phyloP scores from a whole-genome alignment of 2,797 vertebrate species.

The Silurus aristotelis region DNA sequence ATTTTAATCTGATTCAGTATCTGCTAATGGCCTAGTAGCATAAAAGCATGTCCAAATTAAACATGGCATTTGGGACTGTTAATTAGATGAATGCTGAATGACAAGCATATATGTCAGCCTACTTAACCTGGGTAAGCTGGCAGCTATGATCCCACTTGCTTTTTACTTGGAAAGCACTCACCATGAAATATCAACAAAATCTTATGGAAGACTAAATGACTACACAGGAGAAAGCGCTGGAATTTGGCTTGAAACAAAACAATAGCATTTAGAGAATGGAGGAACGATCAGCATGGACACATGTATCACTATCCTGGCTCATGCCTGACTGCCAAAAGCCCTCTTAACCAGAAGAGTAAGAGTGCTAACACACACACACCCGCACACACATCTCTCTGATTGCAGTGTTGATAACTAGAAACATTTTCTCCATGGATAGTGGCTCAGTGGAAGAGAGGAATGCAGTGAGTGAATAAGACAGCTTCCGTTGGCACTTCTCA shows the following conservation, averaged over 20 bases:
- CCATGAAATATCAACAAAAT: constrained; percentile 40
- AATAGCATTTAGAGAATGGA: constrained; percentile 51
- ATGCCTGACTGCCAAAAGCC: constrained; percentile 55
- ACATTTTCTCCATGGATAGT: constrained; percentile 51
- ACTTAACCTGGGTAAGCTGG: constrained; percentile 51
- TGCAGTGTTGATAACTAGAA: constrained; percentile 54
- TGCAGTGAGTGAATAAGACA: constrained; percentile 43
- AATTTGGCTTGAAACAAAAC: constrained; percentile 54
- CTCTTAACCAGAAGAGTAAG: constrained; percentile 44
- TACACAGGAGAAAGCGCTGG: constrained; percentile 41
- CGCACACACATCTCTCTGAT: constrained; percentile 49
- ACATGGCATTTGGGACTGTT: constrained; percentile 20
- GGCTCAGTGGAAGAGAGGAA: constrained; percentile 42
- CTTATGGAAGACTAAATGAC: constrained; percentile 42
- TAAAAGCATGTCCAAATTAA: neutral
- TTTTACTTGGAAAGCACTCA: constrained; percentile 36
- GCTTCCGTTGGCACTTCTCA: constrained; percentile 41
- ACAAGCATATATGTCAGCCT: constrained; percentile 28
- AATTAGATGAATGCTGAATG: constrained; percentile 5
- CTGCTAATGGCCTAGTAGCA: neutral
- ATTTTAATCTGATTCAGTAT: neutral
- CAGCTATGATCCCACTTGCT: constrained; percentile 46
- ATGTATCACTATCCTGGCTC: constrained; percentile 39
- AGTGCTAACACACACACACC: constrained; percentile 43
- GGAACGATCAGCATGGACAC: constrained; percentile 42